A percentile compares a stretch with the other conserved stretches of the same genome.
Evolutionary conservation across 2,888 invertebrate genomes (phyloP).

Genomic region (Mimachlamys varia): DNA sequence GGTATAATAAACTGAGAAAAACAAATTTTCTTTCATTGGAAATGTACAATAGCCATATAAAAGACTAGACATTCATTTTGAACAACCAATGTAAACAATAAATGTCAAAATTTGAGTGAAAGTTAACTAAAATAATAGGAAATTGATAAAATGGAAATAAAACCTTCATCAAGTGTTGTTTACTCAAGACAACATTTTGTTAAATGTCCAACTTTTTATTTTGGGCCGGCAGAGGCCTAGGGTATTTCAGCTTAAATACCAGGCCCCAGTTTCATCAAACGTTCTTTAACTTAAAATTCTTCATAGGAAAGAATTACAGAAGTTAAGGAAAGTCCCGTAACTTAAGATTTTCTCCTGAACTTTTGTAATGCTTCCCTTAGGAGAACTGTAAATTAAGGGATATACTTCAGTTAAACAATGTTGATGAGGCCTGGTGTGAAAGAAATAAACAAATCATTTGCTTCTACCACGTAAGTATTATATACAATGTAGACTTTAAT

Average conservation of each 20-base stretch:
- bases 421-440: too few species aligned
- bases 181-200: neutral
- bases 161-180: neutral
- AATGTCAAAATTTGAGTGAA: neutral
- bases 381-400: too few species aligned
- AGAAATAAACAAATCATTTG: neutral
- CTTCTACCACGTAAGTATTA: too few species aligned
- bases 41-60: neutral
- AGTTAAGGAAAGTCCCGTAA: too few species aligned
- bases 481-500: too few species aligned
- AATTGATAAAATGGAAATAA: neutral
- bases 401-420: too few species aligned
- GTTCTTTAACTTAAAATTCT: too few species aligned
- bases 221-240: neutral
- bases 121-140: neutral
- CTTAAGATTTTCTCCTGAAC: too few species aligned
- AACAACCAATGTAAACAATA: neutral
- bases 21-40: neutral
- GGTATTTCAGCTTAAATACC: neutral
- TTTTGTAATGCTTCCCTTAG: too few species aligned
- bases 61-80: neutral
- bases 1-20: neutral
- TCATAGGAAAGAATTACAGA: too few species aligned
- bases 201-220: neutral
- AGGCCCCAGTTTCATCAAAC: too few species aligned